A percentile compares a stretch with the other conserved stretches of the same genome.
Conservation (phyloP, 2,113 vertebrate genomes). For the Phodopus roborovskii region DNA sequence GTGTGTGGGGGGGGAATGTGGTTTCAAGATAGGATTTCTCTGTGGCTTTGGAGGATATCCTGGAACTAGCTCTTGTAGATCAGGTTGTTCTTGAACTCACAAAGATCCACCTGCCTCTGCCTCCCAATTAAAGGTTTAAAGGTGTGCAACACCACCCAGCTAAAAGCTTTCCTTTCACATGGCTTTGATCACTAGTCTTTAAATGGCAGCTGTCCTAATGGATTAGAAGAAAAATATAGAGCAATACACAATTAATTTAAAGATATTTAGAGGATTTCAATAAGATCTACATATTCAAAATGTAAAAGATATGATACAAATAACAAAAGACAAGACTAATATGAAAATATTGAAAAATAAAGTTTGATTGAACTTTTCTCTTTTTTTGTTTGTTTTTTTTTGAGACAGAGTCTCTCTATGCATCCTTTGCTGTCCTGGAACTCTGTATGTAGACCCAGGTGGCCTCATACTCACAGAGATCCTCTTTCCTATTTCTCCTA, state of each 20-base stretch:
- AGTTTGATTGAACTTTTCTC: background rate
- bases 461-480: background rate
- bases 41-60: no score
- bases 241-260: background rate
- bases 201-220: background rate
- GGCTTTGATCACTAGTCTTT: background rate
- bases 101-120: no score
- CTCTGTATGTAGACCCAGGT: no score
- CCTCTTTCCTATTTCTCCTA: background rate
- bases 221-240: background rate
- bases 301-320: conserved; percentile 18
- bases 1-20: no score
- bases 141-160: no score
- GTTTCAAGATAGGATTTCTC: no score
- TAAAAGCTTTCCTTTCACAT: background rate
- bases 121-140: no score
- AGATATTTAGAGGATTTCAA: background rate
- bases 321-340: background rate
- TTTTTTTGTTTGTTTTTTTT: background rate
- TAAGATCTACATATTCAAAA: background rate
- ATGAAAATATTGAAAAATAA: background rate
- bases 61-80: no score
- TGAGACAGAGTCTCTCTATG: background rate
- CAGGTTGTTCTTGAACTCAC: no score
- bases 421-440: background rate